These are phyloP conservation scores for Epistrophella euchroma DNA, from an alignment of 2,888 invertebrate genomes.

Conservation along the genomic window DNA sequence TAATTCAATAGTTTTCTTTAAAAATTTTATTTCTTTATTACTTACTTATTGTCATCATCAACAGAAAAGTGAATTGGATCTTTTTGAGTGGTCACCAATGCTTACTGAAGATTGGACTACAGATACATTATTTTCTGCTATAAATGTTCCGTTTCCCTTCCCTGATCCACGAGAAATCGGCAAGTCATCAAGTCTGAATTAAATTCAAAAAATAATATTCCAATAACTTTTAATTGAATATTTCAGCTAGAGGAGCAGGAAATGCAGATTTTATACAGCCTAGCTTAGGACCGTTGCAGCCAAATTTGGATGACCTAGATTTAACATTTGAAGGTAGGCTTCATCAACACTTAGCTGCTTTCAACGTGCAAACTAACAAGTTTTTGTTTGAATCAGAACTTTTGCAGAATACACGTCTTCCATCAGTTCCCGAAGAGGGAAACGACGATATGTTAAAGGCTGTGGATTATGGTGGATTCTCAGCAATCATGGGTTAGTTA, in stretches of 20 bases:
- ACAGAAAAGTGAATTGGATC: conserved; percentile 84
- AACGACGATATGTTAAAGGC: conserved; percentile 86
- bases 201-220: neutral
- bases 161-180: conserved; percentile 98
- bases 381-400: conserved; percentile 78
- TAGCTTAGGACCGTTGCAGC: conserved; percentile 97
- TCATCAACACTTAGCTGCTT: neutral
- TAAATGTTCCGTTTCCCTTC: conserved; percentile 94
- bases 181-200: conserved; percentile 81
- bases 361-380: conserved; percentile 6
- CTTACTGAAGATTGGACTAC: conserved; percentile 87
- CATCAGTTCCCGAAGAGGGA: conserved; percentile 87
- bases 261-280: conserved; percentile 99
- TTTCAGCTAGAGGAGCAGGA: conserved; percentile 88
- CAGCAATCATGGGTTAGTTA: conserved; percentile 79
- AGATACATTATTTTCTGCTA: conserved; percentile 94
- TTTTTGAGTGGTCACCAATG: conserved; percentile 83
- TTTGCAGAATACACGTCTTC: conserved; percentile 84
- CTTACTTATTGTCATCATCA: neutral
- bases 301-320: conserved; percentile 96
- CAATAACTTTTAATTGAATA: neutral
- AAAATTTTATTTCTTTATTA: neutral
- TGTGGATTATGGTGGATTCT: conserved; percentile 81
- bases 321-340: conserved; percentile 91
- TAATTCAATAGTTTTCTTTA: neutral